A percentile compares a stretch with the other conserved stretches of the same genome.
Conservation (phyloP, 2,888 invertebrate species). For the Cryptosula pallasiana region DNA sequence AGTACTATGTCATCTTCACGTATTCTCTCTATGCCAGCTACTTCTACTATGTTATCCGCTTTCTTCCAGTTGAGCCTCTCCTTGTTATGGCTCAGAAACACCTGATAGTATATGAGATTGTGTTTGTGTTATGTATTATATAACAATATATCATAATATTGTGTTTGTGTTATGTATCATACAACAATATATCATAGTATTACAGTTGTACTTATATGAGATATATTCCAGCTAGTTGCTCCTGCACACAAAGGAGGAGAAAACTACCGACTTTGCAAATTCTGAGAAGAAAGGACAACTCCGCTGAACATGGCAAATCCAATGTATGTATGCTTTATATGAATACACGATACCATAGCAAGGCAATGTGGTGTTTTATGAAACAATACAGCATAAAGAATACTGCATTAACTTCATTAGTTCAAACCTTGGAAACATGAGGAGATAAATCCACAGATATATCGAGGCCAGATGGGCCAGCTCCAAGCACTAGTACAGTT, state of each 20-base stretch:
- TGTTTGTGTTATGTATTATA: background rate
- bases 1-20: constrained; percentile 45
- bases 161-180: background rate
- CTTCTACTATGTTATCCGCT: constrained; percentile 32
- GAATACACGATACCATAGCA: too few species aligned
- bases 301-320: too few species aligned
- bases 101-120: too few species aligned
- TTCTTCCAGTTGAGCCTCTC: constrained; percentile 34
- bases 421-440: constrained; percentile 48
- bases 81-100: constrained; percentile 44
- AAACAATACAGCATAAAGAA: too few species aligned
- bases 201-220: constrained; percentile 29
- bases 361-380: too few species aligned
- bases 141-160: too few species aligned
- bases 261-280: too few species aligned
- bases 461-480: constrained; percentile 79
- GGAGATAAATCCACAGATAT: constrained; percentile 64
- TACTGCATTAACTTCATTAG: too few species aligned
- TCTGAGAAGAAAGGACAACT: too few species aligned
- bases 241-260: too few species aligned
- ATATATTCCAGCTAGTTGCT: too few species aligned
- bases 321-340: too few species aligned
- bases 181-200: background rate
- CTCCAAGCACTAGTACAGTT: constrained; percentile 74
- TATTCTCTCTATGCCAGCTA: constrained; percentile 37